These are phyloP conservation scores for Fragariocoptes setiger DNA, from an alignment of 1,140 invertebrate genomes.

Conservation along the genomic window DNA sequence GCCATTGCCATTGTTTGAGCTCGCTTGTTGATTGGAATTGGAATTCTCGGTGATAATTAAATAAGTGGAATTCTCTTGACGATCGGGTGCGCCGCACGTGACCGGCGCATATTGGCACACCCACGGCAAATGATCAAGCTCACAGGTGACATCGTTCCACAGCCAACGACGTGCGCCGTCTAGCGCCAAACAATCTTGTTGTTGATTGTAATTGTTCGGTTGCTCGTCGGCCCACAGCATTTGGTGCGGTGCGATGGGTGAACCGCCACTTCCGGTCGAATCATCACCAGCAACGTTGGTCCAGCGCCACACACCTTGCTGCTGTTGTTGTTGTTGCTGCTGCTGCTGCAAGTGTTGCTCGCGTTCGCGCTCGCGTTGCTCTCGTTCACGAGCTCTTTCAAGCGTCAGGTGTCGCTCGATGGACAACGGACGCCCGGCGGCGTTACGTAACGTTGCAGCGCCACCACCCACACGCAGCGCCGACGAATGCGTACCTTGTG, in stretches of 20 bases:
- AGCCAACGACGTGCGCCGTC: conserved; percentile 58
- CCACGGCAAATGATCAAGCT: conserved; percentile 46
- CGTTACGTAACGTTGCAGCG: too few species aligned
- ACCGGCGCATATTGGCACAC: conserved; percentile 50
- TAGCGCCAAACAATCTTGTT: conserved; percentile 67
- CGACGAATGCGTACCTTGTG: too few species aligned
- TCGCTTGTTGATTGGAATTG: conserved; percentile 20
- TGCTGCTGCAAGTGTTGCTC: too few species aligned
- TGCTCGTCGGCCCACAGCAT: conserved; percentile 58
- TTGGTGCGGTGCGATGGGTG: not conserved
- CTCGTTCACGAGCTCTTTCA: too few species aligned
- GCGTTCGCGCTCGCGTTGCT: too few species aligned
- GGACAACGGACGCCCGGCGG: too few species aligned
- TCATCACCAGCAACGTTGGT: too few species aligned
- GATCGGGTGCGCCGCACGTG: conserved; percentile 52
- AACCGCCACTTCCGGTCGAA: conserved; percentile 2
- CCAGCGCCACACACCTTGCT: conserved; percentile 6
- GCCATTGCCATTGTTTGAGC: too few species aligned
- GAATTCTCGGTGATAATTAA: conserved; percentile 29
- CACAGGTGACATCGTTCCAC: conserved; percentile 80
- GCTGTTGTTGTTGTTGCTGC: conserved; percentile 5
- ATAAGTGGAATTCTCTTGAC: conserved; percentile 47
- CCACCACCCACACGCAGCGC: too few species aligned
- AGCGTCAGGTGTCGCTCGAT: too few species aligned
- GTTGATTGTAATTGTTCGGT: conserved; percentile 74